phyloP scores from a whole-genome alignment of 30 jellyfish, hydroid and myxozoan species.

The Mastigias papua region DNA sequence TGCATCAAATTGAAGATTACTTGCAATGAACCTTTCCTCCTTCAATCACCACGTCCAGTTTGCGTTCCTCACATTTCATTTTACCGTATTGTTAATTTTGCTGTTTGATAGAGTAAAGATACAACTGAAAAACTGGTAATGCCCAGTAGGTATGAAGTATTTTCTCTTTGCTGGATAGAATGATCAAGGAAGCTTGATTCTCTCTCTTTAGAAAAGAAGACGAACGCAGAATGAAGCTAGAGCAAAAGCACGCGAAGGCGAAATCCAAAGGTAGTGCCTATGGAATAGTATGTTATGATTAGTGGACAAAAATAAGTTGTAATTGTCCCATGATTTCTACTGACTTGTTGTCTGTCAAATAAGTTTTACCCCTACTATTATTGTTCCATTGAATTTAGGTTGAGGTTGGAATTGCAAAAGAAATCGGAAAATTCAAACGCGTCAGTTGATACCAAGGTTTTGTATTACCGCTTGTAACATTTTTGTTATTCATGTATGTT shows the following conservation, averaged over 20 bases:
- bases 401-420: background rate
- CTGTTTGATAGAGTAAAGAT: background rate
- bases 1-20: no score
- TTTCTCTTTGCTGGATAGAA: background rate
- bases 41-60: no score
- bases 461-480: background rate
- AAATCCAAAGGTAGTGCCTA: slow-evolving; percentile 56
- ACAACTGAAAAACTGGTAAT: background rate
- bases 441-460: background rate
- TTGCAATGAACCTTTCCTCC: no score
- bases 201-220: slow-evolving; percentile 48
- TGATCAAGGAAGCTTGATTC: background rate
- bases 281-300: no score
- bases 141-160: background rate
- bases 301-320: no score
- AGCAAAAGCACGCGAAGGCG: slow-evolving; percentile 67
- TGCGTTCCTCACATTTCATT: background rate
- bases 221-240: slow-evolving; percentile 49
- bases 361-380: no score
- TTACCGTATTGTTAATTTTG: background rate
- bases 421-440: background rate
- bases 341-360: no score
- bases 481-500: no score
- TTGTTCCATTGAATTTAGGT: background rate
- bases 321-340: no score